These are phyloP conservation scores for Morus bassanus DNA, from an alignment of 2,797 vertebrate genomes.

Conservation along the genomic window DNA sequence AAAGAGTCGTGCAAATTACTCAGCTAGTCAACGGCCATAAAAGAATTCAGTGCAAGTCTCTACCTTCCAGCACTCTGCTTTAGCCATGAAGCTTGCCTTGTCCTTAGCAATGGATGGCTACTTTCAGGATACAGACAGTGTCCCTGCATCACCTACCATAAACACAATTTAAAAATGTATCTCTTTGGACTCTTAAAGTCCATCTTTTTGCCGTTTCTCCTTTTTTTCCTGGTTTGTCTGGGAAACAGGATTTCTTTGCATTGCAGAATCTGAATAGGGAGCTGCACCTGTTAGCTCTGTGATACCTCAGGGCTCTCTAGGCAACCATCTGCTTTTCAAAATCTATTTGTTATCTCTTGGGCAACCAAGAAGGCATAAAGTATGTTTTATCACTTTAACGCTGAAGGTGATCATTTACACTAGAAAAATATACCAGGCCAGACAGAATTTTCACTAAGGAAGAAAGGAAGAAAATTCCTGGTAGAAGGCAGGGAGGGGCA, in stretches of 20 bases:
- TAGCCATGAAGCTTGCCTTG: background rate
- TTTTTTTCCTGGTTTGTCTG: background rate
- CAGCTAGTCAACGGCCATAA: background rate
- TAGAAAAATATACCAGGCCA: background rate
- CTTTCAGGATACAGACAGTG: background rate
- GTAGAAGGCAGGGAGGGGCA: background rate
- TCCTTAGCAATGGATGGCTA: background rate
- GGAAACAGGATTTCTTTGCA: background rate
- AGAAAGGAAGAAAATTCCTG: background rate
- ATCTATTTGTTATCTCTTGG: constrained; percentile 25
- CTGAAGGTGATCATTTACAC: constrained; percentile 19
- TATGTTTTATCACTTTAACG: constrained; percentile 24
- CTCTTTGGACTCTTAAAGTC: background rate
- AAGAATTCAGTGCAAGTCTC: background rate
- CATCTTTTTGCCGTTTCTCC: background rate
- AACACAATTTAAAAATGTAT: background rate
- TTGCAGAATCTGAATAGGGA: background rate
- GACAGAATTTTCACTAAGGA: background rate
- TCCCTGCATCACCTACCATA: background rate
- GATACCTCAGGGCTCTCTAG: constrained; percentile 26
- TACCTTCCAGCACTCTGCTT: background rate
- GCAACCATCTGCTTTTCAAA: constrained; percentile 58
- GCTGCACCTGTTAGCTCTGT: background rate
- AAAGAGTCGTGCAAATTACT: background rate
- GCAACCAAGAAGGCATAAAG: constrained; percentile 20